Evolutionary conservation across 2,797 vertebrate species (phyloP).

Genomic region (Thaleichthys pacificus): DNA sequence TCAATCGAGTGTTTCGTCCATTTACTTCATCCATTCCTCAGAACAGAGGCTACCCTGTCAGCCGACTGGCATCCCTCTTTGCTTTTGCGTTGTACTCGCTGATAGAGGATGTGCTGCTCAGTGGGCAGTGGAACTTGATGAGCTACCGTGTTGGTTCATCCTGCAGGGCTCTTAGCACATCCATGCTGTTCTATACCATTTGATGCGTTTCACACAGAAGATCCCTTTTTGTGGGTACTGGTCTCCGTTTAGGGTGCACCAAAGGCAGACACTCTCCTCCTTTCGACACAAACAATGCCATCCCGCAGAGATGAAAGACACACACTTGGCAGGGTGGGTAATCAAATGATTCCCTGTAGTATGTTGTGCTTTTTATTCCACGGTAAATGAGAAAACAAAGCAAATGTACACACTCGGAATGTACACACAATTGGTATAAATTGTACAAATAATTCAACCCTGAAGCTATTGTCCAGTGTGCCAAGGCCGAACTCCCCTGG

Average conservation of each 20-base stretch:
- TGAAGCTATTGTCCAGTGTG: constrained; percentile 51
- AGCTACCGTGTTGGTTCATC: constrained; percentile 59
- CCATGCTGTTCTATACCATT: constrained; percentile 41
- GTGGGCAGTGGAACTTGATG: constrained; percentile 53
- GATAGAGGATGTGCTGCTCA: constrained; percentile 50
- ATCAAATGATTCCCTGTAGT: constrained; percentile 41
- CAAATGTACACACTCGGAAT: neutral
- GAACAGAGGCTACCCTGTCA: constrained; percentile 51
- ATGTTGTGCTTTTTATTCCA: constrained; percentile 18
- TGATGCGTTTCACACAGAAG: constrained; percentile 59
- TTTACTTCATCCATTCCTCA: constrained; percentile 12
- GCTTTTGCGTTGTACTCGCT: constrained; percentile 40
- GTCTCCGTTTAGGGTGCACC: constrained; percentile 27
- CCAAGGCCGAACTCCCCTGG: constrained; percentile 51
- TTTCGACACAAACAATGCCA: constrained; percentile 38
- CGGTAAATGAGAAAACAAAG: constrained; percentile 17
- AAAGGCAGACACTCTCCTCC: constrained; percentile 43
- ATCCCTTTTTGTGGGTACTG: constrained; percentile 37
- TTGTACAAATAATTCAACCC: constrained; percentile 52
- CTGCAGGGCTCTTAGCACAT: constrained; percentile 43
- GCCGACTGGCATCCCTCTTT: constrained; percentile 29
- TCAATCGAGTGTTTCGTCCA: constrained; percentile 32
- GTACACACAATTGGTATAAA: constrained; percentile 46
- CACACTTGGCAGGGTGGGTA: constrained; percentile 27
- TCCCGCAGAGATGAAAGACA: constrained; percentile 29